These are phyloP conservation scores for Cryptotis parvus DNA, from an alignment of 2,113 vertebrate species.

Conservation along the genomic window DNA sequence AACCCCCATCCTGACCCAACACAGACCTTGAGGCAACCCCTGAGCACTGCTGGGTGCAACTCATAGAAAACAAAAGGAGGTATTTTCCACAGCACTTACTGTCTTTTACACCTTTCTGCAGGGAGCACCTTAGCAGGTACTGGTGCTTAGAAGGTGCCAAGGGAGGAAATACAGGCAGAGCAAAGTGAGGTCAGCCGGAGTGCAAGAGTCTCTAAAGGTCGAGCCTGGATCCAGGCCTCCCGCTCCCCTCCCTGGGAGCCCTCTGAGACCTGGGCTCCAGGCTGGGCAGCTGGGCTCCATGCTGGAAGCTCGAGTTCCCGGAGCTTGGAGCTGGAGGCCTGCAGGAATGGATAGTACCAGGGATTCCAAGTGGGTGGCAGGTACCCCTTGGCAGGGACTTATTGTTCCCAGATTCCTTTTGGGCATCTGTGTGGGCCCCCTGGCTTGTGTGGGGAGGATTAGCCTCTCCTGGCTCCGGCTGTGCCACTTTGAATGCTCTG, in stretches of 20 bases:
- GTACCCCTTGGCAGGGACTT: not conserved
- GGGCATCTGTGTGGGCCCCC: not conserved
- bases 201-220: not conserved
- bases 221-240: not conserved
- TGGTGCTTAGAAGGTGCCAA: not conserved
- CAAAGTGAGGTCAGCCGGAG: too few relatives aligned
- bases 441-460: too few relatives aligned
- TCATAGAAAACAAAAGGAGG: too few relatives aligned
- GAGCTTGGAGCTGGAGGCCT: not conserved
- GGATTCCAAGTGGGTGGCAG: too few relatives aligned
- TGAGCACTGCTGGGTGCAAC: too few relatives aligned
- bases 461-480: not conserved
- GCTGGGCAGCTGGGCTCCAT: conserved; percentile 43
- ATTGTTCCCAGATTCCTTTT: not conserved
- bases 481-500: not conserved
- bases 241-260: not conserved
- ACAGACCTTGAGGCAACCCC: too few relatives aligned
- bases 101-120: not conserved
- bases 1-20: too few relatives aligned
- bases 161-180: not conserved
- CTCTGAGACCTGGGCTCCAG: not conserved
- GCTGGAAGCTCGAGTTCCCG: conserved; percentile 25
- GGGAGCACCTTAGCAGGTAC: not conserved
- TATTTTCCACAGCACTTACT: too few relatives aligned
- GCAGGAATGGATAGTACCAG: not conserved